Percentiles rank a stretch among this genome's conserved stretches.
Conservation (phyloP, 2,113 vertebrate species). For the Petaurus breviceps region DNA sequence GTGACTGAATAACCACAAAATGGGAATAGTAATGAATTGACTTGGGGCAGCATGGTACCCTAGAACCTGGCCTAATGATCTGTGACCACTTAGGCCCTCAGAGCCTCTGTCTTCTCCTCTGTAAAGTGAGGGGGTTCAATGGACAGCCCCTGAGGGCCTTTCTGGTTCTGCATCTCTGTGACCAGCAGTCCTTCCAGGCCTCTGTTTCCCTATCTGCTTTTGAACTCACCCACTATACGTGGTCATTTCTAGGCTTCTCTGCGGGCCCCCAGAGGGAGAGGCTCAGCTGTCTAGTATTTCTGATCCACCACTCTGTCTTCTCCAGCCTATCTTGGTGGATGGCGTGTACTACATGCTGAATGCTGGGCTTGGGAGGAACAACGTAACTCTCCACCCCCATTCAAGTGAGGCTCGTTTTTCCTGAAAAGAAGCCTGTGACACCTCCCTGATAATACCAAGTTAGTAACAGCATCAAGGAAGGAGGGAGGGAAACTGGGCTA, state of each 20-base stretch:
- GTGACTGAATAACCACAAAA: too few species aligned
- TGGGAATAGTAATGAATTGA: not conserved
- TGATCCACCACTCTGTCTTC: not conserved
- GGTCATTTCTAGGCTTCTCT: not conserved
- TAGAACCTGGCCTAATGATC: not conserved
- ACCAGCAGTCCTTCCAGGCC: not conserved
- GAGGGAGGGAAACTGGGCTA: not conserved
- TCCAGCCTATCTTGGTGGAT: not conserved
- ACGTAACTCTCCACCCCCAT: not conserved
- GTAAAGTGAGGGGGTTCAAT: not conserved
- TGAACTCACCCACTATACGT: not conserved
- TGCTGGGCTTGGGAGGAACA: not conserved
- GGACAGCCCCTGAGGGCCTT: not conserved
- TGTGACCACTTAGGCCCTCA: not conserved
- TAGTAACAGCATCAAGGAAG: not conserved
- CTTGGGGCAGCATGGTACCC: not conserved
- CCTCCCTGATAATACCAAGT: not conserved
- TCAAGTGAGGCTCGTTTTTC: not conserved
- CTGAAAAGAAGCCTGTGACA: not conserved
- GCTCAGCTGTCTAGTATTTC: not conserved
- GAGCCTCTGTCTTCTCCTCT: not conserved
- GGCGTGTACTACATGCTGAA: not conserved
- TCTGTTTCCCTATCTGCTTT: not conserved
- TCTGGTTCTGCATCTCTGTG: not conserved
- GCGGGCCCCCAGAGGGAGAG: not conserved